A percentile compares a stretch with the other conserved stretches of the same genome.
These are phyloP conservation scores for Panopea generosa DNA, from an alignment of 2,888 invertebrate species.

Conservation along the genomic window DNA sequence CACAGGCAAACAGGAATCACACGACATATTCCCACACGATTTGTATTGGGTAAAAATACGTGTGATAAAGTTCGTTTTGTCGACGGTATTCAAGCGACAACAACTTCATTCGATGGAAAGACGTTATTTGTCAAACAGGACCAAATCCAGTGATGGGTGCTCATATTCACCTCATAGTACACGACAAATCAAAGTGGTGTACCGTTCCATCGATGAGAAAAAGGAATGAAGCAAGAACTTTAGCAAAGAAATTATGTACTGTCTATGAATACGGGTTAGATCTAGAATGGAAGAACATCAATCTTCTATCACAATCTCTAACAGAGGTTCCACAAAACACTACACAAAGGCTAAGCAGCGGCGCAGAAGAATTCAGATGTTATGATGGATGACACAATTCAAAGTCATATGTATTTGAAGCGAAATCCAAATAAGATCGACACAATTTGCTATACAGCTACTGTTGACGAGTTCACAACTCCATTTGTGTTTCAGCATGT, in stretches of 20 bases:
- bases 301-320: background rate
- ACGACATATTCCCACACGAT: background rate
- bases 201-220: constrained; percentile 26
- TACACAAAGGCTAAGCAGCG: background rate
- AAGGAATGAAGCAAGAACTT: background rate
- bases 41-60: constrained; percentile 69
- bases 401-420: background rate
- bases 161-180: constrained; percentile 24
- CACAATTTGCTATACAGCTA: background rate
- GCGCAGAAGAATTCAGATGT: background rate
- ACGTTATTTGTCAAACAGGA: constrained; percentile 60
- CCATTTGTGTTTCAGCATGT: constrained; percentile 47
- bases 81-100: constrained; percentile 46
- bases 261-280: constrained; percentile 10
- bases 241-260: constrained; percentile 7
- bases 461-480: constrained; percentile 2
- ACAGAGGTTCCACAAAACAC: background rate
- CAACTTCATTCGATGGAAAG: constrained; percentile 15
- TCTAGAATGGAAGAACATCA: constrained; percentile 1
- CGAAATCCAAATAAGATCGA: background rate
- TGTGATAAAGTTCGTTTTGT: constrained; percentile 61
- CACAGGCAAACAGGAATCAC: constrained; percentile 28
- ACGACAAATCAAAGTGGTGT: background rate
- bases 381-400: constrained; percentile 21
- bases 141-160: constrained; percentile 43